Conservation (phyloP, 2,888 invertebrate species). For the Deroplatys truncata region DNA sequence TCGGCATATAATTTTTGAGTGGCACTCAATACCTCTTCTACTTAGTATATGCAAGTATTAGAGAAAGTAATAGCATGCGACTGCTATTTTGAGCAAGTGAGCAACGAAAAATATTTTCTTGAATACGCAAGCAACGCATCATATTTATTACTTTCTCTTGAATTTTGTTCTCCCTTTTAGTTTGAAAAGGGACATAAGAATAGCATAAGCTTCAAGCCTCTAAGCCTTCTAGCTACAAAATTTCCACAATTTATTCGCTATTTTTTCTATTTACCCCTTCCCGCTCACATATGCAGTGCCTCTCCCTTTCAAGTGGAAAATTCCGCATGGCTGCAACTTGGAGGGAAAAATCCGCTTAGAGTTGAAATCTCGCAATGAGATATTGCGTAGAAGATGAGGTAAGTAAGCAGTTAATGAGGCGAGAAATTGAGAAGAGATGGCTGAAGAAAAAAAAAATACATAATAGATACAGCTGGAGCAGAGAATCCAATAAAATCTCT, state of each 20-base stretch:
- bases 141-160: not conserved
- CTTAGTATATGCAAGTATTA: no score
- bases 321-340: not conserved
- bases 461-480: not conserved
- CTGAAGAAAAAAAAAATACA: not conserved
- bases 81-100: no score
- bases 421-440: not conserved
- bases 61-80: no score
- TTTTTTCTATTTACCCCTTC: not conserved
- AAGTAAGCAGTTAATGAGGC: not conserved
- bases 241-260: not conserved
- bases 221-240: not conserved
- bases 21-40: no score
- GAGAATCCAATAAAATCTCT: not conserved
- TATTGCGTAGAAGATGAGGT: not conserved
- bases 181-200: not conserved
- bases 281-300: not conserved
- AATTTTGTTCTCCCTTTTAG: not conserved
- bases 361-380: not conserved
- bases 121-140: no score
- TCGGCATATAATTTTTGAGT: no score
- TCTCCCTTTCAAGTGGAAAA: not conserved
- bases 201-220: not conserved
- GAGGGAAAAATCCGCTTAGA: not conserved
- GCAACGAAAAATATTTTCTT: no score